Evolutionary conservation across 2,888 invertebrate genomes (phyloP).

Genomic region (Diadegma fenestrale): DNA sequence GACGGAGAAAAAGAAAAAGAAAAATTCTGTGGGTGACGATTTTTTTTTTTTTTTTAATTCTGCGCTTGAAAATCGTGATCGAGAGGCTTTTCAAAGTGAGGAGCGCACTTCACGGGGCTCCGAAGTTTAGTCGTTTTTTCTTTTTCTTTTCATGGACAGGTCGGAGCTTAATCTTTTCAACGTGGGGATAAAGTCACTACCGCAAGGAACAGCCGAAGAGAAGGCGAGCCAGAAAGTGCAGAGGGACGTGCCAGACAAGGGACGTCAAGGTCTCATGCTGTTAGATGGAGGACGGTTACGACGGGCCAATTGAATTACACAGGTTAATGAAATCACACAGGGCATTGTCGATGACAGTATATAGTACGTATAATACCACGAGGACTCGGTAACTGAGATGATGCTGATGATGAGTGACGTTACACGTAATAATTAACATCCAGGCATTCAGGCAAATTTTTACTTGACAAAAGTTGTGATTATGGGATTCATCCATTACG

Average conservation of each 20-base stretch:
- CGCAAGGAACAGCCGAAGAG: conserved; percentile 4
- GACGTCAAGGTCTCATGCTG: conserved; percentile 27
- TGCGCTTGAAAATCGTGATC: conserved; percentile 20
- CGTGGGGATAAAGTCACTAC: conserved; percentile 43
- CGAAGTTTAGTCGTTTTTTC: not conserved
- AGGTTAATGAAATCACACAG: conserved; percentile 60
- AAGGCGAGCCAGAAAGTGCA: conserved; percentile 2
- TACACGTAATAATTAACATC: conserved; percentile 24
- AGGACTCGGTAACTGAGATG: conserved; percentile 47
- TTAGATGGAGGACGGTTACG: conserved; percentile 42
- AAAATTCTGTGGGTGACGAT: not conserved
- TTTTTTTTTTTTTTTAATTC: conserved; percentile 2
- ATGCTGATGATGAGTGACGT: conserved; percentile 56
- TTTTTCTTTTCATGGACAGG: conserved; percentile 21
- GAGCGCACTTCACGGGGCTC: conserved; percentile 18
- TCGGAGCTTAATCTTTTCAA: conserved; percentile 55
- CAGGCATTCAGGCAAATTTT: not conserved
- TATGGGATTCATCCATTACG: not conserved
- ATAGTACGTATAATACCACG: conserved; percentile 13
- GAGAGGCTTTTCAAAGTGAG: conserved; percentile 31
- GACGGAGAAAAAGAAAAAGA: not conserved
- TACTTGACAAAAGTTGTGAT: not conserved
- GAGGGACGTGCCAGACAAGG: not conserved
- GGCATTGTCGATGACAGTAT: conserved; percentile 58
- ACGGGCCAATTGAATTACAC: conserved; percentile 61